Evolutionary conservation across 2,113 vertebrate genomes (phyloP).

Genomic region (Antechinus flavipes): DNA sequence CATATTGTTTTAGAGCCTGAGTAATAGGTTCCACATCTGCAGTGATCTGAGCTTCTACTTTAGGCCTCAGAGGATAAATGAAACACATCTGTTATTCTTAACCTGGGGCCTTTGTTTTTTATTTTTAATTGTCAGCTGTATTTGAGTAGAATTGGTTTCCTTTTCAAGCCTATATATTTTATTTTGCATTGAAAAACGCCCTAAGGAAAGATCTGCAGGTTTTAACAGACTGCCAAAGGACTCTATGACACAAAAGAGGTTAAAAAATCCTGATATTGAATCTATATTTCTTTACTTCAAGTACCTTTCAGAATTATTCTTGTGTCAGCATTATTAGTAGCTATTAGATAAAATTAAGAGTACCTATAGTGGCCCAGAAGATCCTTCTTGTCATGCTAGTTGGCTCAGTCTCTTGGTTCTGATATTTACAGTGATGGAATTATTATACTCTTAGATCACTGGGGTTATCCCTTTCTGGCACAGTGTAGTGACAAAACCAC

Average conservation of each 20-base stretch:
- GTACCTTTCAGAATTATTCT: neutral
- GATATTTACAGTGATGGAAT: no score
- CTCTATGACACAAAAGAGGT: neutral
- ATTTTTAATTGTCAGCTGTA: neutral
- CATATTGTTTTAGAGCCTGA: neutral
- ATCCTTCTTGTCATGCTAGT: neutral
- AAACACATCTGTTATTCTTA: neutral
- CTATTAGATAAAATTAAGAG: neutral
- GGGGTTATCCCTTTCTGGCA: no score
- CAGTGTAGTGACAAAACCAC: no score
- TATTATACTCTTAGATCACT: no score
- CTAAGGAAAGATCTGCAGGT: neutral
- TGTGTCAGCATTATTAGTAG: neutral
- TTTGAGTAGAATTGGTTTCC: neutral
- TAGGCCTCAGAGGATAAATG: neutral
- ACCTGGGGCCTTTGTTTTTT: neutral
- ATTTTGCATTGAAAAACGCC: neutral
- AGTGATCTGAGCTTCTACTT: neutral
- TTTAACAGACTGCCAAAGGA: neutral
- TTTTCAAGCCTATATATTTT: neutral
- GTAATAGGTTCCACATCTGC: neutral
- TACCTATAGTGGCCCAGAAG: neutral
- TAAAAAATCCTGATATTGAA: no score
- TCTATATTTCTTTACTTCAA: neutral
- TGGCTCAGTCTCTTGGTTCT: neutral